Evolutionary conservation across 2,888 invertebrate genomes (phyloP).

Genomic region (Orthonychiurus folsomi): DNA sequence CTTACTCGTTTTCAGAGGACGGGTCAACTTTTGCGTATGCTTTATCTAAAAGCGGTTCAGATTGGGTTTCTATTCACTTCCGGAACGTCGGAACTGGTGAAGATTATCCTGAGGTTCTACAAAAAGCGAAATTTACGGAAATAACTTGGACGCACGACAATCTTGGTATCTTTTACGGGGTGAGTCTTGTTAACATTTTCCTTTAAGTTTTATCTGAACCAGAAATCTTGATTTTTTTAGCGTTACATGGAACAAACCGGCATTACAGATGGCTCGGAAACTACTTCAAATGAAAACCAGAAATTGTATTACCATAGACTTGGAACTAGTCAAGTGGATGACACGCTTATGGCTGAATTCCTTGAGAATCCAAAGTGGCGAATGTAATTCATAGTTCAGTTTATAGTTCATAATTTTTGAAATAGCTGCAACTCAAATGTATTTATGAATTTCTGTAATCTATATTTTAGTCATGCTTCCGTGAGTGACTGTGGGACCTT

Average conservation of each 20-base stretch:
- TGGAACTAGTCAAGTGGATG: constrained; percentile 74
- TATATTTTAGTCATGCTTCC: constrained; percentile 59
- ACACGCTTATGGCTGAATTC: constrained; percentile 79
- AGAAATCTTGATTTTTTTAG: constrained; percentile 47
- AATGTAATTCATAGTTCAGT: constrained; percentile 59
- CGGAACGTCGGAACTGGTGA: constrained; percentile 65
- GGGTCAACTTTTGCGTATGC: constrained; percentile 84
- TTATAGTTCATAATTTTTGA: constrained; percentile 4
- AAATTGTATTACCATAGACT: constrained; percentile 87
- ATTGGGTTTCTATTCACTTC: constrained; percentile 87
- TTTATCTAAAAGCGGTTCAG: constrained; percentile 84
- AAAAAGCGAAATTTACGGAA: constrained; percentile 82
- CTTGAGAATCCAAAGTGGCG: constrained; percentile 80
- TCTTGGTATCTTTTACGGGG: constrained; percentile 87
- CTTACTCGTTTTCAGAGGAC: constrained; percentile 75
- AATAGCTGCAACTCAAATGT: background rate
- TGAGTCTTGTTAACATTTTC: constrained; percentile 49
- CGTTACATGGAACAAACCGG: constrained; percentile 71
- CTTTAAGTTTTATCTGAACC: background rate
- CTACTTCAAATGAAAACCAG: constrained; percentile 75
- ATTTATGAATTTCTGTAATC: constrained; percentile 3
- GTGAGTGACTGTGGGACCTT: constrained; percentile 88
- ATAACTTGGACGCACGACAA: constrained; percentile 93
- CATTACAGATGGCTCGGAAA: constrained; percentile 86
- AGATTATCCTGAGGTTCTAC: constrained; percentile 79